Evolutionary conservation across 2,888 invertebrate genomes (phyloP), one percentile per base, ranked within the genome.

Genomic region (Drosophila vallismaia): DNA sequence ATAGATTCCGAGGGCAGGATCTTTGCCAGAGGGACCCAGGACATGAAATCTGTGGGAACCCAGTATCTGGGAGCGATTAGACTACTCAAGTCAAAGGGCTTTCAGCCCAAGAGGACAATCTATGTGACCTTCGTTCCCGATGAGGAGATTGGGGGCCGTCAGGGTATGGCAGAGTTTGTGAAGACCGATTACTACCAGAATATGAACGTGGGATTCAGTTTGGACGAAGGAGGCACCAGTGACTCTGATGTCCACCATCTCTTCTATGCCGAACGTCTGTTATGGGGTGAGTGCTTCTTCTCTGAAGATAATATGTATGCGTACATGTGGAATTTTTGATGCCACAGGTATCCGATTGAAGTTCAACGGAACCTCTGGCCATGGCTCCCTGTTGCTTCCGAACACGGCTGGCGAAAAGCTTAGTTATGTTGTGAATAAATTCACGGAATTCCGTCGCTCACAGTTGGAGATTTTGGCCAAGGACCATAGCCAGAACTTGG

Each of bases 1-100:
- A 95, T 97, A 85, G 97, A 97, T 88, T 94, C 94, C 1, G 93
- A 96, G 63, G 98, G 97, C 0, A 94, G 97, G 88, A 97, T 97
- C 76, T 97, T 94, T 91, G 97, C 95, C 0, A 93, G 97, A 44
- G 97, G 97, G 8, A 93, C 96, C 0, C 96, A 97, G 92, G 97
- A 97, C 88, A 97, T 97, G 97, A 97, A 97, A 91, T 95, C 94
- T 79, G 95, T 96, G 55, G 95, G 95, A 6, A 94, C 95, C 55
- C 95, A 96, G 91, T 95, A 94, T 91, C 89, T 96, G 42, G 96
- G 95, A 86, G 95, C 96, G 0, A 92, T 96, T 31, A 92, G 95
- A 45, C 91, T 93, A 50, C 88, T 96, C 44, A 94, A 94, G 83
- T 85, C 92, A 4, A 88, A 92, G 36, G 94, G 93, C 0, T 90